phyloP scores from a whole-genome alignment of 2,888 invertebrate species.

The Lamellibrachia satsuma region DNA sequence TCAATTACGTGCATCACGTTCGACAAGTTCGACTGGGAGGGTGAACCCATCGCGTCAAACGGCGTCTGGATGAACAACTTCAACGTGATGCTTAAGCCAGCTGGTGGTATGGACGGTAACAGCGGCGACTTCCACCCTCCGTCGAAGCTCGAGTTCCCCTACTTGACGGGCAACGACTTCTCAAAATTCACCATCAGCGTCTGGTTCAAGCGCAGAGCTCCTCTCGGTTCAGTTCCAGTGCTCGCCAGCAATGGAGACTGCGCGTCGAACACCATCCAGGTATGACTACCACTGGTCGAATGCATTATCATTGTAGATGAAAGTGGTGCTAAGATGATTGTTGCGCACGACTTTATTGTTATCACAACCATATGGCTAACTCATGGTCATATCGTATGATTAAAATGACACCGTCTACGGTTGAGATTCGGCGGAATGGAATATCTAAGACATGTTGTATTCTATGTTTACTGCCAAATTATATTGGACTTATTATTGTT shows the following conservation, averaged over 20 bases:
- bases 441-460: neutral
- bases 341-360: neutral
- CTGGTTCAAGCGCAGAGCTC: neutral
- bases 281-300: too few species aligned
- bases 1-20: neutral
- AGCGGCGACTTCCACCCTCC: neutral
- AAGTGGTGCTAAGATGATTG: too few species aligned
- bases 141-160: neutral
- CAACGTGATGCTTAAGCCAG: neutral
- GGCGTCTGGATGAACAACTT: neutral
- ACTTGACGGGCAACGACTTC: neutral
- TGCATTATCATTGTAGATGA: too few species aligned
- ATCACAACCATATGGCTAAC: neutral
- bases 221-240: neutral
- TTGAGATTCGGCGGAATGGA: neutral
- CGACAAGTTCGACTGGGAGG: neutral
- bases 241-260: neutral
- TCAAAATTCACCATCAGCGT: neutral
- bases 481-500: too few species aligned
- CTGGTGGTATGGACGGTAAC: neutral
- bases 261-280: too few species aligned
- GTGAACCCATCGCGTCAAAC: neutral
- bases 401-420: neutral
- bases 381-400: neutral
- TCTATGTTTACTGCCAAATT: neutral